Evolutionary conservation across 2,113 vertebrate species (phyloP), one percentile per base, ranked within the genome.

Genomic region (Lepisosteus osseus): DNA sequence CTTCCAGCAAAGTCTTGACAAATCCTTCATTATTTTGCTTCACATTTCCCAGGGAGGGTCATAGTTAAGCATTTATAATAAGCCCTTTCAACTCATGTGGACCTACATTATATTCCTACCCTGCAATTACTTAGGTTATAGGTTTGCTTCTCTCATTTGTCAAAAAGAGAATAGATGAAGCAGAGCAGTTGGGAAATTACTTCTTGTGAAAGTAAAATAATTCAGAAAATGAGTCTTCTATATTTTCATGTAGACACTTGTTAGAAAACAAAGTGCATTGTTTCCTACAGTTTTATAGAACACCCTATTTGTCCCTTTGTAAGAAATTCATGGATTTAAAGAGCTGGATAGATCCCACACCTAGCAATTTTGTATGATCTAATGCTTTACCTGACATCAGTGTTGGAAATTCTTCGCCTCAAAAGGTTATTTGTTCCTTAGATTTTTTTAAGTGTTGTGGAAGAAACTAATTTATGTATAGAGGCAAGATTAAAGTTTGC

Each of bases 111-210:
- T 61, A 41, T 44, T 72, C 73, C 69, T 74, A 75, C 72, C 79
- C 83, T 79, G 72, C 78, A 81, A 82, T 81, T 79, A 79, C 42
- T 42, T 57, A 65, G 70, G 62, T 64, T 69, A 68, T 72, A 69
- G 67, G 61, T 73, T 77, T 44, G 43, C 74, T 77, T 74, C 75
- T 67, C 73, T 17, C 45, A 76, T 77, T 80, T 68, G 62, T 76
- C 43, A 73, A 67, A 65, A 69, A 68, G 59, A 17, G 66, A 12
- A 43, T 59, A 12, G 3, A 12, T 14, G 56, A 8, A 3, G 47
- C 47, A 5, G n/a, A 6, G 45, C 40, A 42, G 47, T 6, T 7
- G 9, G 61, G 47, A 29, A 56, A 40, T 7, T n/a, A 62, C 12
- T 61, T 62, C 15, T 56, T 43, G 15, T 7, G n/a, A 14, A 15